Base-by-base conservation (phyloP, 2,113 vertebrate genomes). In the Pogonocichla stellata region DNA sequence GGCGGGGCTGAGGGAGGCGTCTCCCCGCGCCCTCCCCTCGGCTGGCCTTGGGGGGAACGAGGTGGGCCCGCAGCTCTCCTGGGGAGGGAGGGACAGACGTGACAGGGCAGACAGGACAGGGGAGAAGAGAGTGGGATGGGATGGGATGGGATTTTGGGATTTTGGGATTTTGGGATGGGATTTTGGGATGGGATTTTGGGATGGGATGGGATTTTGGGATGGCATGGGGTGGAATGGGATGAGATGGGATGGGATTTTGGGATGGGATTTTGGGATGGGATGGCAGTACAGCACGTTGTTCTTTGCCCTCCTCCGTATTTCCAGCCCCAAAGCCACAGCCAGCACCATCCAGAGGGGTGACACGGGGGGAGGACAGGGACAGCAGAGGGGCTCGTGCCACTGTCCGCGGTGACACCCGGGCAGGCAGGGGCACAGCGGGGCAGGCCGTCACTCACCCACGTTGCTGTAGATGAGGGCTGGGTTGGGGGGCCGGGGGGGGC, bases 51-150 rank as follows among this genome's bases (percentile, higher is more conserved):
- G 12, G 57, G 36, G 97, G 96, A 20, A 89, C 53, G 19, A 98
- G 95, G 54, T 97, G 92, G 25, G 96, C 96, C 0, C 96, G 91
- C 31, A 93, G 81, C 77, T 96, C 86, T 47, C 97, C 98, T 97
- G 84, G 48, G 57, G 78, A 83, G 31, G 51, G 40, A 93, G 57
- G 74, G 50, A 85, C 9, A 56, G 40, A 69, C 4, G 9, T 4
- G 77, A 45, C 36, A 73, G 60, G 70, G 6, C 38, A 29, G 83
- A 25, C 4, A 28, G 54, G 47, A 22, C 8, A 43, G 56, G 12
- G 61, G 38, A 54, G 24, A 19, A 4, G 33, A 6, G 18, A 25
- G 51, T 29, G 53, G 34, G 29, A 18, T 43, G 48, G 36, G 10
- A 3, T 18, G 47, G 34, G 48, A 10, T 40, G 24, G 71, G 10